These are phyloP conservation scores for Bovichtus variegatus DNA, from an alignment of 2,797 vertebrate species.

Conservation along the genomic window DNA sequence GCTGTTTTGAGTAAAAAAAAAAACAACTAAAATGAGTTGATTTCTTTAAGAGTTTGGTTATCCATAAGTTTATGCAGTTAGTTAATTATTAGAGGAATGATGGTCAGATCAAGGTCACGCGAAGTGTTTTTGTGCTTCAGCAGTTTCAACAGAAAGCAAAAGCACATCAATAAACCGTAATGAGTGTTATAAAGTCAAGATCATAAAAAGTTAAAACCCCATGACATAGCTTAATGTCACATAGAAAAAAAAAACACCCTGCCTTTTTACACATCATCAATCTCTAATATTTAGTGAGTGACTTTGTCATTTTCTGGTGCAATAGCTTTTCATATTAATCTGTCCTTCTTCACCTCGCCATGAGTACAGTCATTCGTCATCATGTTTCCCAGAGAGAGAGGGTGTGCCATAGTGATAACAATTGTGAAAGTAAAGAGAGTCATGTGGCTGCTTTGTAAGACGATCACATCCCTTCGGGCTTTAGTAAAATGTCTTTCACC, in stretches of 20 bases:
- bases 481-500: too few relatives aligned
- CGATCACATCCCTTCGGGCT: too few relatives aligned
- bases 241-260: neutral
- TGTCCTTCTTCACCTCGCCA: neutral
- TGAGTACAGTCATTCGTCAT: neutral
- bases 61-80: neutral
- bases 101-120: neutral
- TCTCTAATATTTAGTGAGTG: neutral
- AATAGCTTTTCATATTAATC: neutral
- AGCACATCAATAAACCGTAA: neutral
- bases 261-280: neutral
- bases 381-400: neutral
- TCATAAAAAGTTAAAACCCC: conserved; percentile 11
- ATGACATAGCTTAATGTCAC: neutral
- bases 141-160: conserved; percentile 3
- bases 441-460: neutral
- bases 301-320: too few relatives aligned
- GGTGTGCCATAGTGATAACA: neutral
- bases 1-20: neutral
- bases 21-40: too few relatives aligned
- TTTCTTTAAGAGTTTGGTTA: neutral
- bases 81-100: neutral
- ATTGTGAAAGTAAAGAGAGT: neutral
- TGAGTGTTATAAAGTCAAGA: neutral
- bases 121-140: neutral